Percentiles rank a stretch among this genome's conserved stretches.
Conservation (phyloP, 2,888 invertebrate genomes). For the Micropterix aruncella region DNA sequence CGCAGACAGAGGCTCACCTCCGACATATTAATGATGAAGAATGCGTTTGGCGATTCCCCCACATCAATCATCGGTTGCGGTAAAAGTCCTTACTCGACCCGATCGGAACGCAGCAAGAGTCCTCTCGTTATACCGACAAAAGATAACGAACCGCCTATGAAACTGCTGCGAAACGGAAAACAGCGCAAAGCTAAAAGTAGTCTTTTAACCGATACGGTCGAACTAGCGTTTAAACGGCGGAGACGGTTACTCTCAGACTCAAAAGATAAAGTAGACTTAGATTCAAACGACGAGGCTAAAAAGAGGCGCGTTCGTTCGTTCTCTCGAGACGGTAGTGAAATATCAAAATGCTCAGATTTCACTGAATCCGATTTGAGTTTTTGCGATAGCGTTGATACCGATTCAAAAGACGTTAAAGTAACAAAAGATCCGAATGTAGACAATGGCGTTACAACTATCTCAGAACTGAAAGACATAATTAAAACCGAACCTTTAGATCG, state of each 20-base stretch:
- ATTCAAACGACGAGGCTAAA: constrained; percentile 30
- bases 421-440: background rate
- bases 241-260: constrained; percentile 42
- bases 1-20: constrained; percentile 30
- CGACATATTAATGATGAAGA: constrained; percentile 35
- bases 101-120: constrained; percentile 42
- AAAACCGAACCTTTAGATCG: background rate
- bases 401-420: constrained; percentile 2
- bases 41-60: constrained; percentile 27
- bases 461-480: background rate
- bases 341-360: constrained; percentile 44
- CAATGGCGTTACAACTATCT: background rate
- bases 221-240: constrained; percentile 29
- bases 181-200: constrained; percentile 44
- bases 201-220: constrained; percentile 42
- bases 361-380: constrained; percentile 49
- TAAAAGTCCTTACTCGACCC: constrained; percentile 44
- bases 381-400: constrained; percentile 23
- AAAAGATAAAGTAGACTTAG: constrained; percentile 24
- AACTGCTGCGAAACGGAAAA: constrained; percentile 51
- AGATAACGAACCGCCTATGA: constrained; percentile 22
- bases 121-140: constrained; percentile 19
- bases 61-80: constrained; percentile 27
- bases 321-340: constrained; percentile 42
- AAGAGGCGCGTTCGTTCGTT: constrained; percentile 32